Evolutionary conservation across 2,797 vertebrate genomes (phyloP), one percentile per base, ranked within the genome.

Genomic region (Anomalospiza imberbis): DNA sequence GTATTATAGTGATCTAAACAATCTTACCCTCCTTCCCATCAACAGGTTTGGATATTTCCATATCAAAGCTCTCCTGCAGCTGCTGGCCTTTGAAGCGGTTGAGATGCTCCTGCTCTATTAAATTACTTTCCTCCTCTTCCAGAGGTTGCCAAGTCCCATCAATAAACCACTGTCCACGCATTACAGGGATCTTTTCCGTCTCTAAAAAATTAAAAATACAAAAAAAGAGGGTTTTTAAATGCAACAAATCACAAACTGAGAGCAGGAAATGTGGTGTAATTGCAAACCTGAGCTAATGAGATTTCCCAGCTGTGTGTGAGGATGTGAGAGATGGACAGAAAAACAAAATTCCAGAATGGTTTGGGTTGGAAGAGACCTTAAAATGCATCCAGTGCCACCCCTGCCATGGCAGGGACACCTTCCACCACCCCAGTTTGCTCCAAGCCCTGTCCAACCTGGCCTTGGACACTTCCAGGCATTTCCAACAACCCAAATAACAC

Each of bases 151-250:
- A 99, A 1, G 99, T 99, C 32, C 99, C 99, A 38, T 99, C 99
- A 48, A 99, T 98, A 95, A 99, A 99, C 99, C 99, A 99, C 96
- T 99, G 99, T 9, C 99, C 99, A 95, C 99, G 98, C 99, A 99
- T 99, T 51, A 99, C 99, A 25, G 99, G 98, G 96, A 99, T 99
- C 94, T 98, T 98, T 95, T 99, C 99, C 8, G 99, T 98, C 94
- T 99, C 99, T 99, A 58, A 97, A 95, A 9, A 11, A 26, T 83
- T 94, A n/a, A 53, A 42, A 32, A 89, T 25, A 31, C 5, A 31
- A 42, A 53, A 68, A 68, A 40, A 57, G 31, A 73, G 20, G 50
- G 8, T 44, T 15, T 60, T 81, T 82, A 83, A 6, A 95, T 6
- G 16, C 7, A 82, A 31, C 2, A 38, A 36, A 47, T 53, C 61